A percentile compares a stretch with the other conserved stretches of the same genome.
phyloP scores from a whole-genome alignment of 2,797 vertebrate species.

The Acanthurus lineatus region DNA sequence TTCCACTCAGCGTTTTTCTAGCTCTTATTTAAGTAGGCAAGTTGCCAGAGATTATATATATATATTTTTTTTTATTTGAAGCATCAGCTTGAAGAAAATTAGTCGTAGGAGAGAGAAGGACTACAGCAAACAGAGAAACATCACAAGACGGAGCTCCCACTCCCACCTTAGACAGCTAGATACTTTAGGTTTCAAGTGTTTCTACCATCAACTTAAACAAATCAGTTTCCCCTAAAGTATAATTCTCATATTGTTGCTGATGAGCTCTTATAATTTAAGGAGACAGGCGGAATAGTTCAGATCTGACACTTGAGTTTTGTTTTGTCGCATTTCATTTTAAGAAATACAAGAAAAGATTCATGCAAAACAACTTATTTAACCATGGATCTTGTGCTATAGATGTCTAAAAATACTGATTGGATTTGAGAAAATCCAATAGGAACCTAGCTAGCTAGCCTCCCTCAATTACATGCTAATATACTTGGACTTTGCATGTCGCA shows the following conservation, averaged over 20 bases:
- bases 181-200: neutral
- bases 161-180: neutral
- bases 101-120: neutral
- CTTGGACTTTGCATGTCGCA: slow-evolving; percentile 9
- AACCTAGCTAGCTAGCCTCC: neutral
- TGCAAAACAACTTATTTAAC: too few relatives aligned
- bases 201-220: neutral
- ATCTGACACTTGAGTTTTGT: too few relatives aligned
- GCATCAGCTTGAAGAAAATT: neutral
- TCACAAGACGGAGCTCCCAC: neutral
- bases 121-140: slow-evolving; percentile 2
- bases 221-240: too few relatives aligned
- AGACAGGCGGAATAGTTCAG: too few relatives aligned
- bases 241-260: too few relatives aligned
- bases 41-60: neutral
- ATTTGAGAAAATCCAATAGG: too few relatives aligned
- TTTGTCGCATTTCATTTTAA: too few relatives aligned
- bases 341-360: too few relatives aligned
- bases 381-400: too few relatives aligned
- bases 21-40: slow-evolving; percentile 26
- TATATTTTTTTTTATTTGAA: slow-evolving; percentile 3
- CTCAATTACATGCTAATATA: slow-evolving; percentile 16
- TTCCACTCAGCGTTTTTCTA: slow-evolving; percentile 6
- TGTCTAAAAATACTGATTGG: too few relatives aligned
- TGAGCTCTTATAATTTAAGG: too few relatives aligned